Percentiles rank a stretch among this genome's conserved stretches.
These are phyloP conservation scores for Lasioglossum malachurum DNA, from an alignment of 2,888 invertebrate genomes.

Conservation along the genomic window DNA sequence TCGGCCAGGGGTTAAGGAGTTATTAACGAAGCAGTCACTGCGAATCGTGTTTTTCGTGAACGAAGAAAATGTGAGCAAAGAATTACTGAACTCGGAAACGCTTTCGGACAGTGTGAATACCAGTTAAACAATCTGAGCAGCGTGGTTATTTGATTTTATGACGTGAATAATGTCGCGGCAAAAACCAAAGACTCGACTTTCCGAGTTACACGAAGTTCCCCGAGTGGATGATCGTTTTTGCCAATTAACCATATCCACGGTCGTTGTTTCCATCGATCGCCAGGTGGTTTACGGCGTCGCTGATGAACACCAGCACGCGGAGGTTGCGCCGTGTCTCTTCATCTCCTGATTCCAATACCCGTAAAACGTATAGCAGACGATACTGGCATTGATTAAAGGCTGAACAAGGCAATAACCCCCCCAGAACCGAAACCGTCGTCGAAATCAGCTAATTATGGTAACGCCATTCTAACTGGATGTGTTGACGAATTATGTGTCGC, in stretches of 20 bases:
- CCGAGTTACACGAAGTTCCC: neutral
- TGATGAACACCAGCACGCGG: conserved; percentile 27
- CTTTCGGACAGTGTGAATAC: neutral
- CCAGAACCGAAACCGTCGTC: conserved; percentile 37
- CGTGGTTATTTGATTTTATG: neutral
- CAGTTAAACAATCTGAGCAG: neutral
- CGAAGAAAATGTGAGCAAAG: neutral
- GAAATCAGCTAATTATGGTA: conserved; percentile 74
- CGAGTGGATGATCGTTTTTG: neutral
- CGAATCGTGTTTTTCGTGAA: no score
- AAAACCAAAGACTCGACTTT: neutral
- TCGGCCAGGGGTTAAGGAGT: no score
- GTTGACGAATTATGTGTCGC: conserved; percentile 1
- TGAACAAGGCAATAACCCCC: conserved; percentile 70
- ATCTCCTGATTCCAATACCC: conserved; percentile 45
- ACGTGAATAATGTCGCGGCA: neutral
- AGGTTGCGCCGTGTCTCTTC: conserved; percentile 42
- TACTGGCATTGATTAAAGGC: conserved; percentile 74
- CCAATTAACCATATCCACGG: conserved; percentile 20
- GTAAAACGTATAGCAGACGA: conserved; percentile 66
- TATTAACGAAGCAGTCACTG: neutral
- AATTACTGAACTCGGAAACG: neutral
- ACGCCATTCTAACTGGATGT: conserved; percentile 17
- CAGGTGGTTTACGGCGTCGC: conserved; percentile 53
- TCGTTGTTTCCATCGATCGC: conserved; percentile 45